Evolutionary conservation across 2,797 vertebrate species (phyloP).

Genomic region (Limnodromus scolopaceus): DNA sequence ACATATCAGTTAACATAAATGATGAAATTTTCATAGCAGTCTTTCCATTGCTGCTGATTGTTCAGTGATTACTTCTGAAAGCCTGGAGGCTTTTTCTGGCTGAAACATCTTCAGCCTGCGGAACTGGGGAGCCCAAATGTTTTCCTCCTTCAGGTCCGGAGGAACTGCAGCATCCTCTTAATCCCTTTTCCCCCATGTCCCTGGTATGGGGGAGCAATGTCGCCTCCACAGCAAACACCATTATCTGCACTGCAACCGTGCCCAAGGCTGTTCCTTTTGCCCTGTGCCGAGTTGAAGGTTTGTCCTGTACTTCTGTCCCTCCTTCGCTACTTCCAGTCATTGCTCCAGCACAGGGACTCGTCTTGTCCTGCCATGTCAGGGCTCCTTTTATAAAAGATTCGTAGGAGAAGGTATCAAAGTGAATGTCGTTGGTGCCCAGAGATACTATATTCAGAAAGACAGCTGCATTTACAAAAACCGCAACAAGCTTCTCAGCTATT

Average conservation of each 20-base stretch:
- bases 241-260: background rate
- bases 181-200: background rate
- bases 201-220: background rate
- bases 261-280: background rate
- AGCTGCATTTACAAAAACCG: constrained; percentile 5
- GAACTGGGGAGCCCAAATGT: background rate
- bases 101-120: background rate
- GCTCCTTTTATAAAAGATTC: background rate
- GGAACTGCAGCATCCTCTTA: background rate
- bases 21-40: background rate
- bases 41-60: background rate
- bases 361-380: background rate
- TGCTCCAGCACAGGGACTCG: background rate
- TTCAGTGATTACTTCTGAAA: background rate
- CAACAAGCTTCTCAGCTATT: constrained; percentile 16
- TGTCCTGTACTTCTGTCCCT: background rate
- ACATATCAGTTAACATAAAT: background rate
- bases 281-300: background rate
- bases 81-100: background rate
- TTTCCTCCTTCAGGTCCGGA: background rate
- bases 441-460: background rate
- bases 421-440: background rate
- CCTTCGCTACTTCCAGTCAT: background rate
- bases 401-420: background rate
- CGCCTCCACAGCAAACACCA: background rate